Evolutionary conservation across 2,797 vertebrate genomes (phyloP).

Genomic region (Acanthopagrus latus): DNA sequence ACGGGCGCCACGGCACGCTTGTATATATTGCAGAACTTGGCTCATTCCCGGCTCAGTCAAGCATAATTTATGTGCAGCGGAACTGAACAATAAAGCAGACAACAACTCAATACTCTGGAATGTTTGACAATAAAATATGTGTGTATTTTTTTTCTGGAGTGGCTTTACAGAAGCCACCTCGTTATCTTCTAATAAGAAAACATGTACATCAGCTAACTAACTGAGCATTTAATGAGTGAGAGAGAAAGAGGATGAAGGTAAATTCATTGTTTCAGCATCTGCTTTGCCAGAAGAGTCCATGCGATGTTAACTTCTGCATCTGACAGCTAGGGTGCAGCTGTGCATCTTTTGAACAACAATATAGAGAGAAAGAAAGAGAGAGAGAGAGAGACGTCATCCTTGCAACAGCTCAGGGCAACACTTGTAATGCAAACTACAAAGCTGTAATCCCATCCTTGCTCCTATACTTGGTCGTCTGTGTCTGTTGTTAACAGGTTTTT

Average conservation of each 20-base stretch:
- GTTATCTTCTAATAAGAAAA: no score
- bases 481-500: background rate
- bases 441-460: background rate
- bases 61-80: constrained; percentile 4
- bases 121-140: background rate
- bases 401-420: no score
- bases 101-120: background rate
- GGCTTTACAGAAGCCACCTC: background rate
- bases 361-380: no score
- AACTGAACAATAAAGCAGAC: background rate
- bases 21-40: constrained; percentile 7
- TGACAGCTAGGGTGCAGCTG: no score
- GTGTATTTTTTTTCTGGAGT: background rate
- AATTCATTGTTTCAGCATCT: no score
- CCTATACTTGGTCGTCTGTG: background rate
- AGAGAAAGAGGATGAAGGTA: background rate
- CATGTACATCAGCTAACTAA: no score
- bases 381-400: no score
- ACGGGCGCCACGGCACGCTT: constrained; percentile 6
- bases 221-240: background rate
- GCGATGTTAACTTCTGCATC: no score
- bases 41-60: constrained; percentile 18
- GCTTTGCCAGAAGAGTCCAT: no score
- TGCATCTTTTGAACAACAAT: no score
- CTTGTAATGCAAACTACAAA: no score